Percentiles rank a stretch among this genome's conserved stretches.
These are phyloP conservation scores for Tribolium freemani DNA, from an alignment of 2,888 invertebrate genomes.

Conservation along the genomic window DNA sequence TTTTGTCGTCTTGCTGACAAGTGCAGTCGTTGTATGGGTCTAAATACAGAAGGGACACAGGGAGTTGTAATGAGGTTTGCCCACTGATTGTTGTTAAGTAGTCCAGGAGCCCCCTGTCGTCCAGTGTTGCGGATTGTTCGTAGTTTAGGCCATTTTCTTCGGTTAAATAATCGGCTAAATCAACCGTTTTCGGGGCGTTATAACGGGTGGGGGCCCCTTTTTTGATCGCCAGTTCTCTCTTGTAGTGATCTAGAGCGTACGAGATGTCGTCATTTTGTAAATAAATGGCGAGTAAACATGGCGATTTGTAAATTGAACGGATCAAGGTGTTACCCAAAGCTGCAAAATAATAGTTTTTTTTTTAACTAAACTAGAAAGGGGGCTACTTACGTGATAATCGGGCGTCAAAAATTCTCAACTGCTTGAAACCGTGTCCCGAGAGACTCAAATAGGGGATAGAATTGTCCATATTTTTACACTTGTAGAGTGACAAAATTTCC, in stretches of 20 bases:
- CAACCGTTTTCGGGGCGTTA: neutral
- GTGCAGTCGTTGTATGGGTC: constrained; percentile 44
- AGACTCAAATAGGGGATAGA: constrained; percentile 81
- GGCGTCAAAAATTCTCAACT: constrained; percentile 67
- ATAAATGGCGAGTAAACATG: constrained; percentile 59
- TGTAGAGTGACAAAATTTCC: constrained; percentile 74
- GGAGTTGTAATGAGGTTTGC: neutral
- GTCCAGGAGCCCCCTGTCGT: constrained; percentile 24
- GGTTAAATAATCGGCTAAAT: neutral
- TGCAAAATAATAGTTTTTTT: constrained; percentile 42
- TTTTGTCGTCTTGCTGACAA: neutral
- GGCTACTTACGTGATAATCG: constrained; percentile 61
- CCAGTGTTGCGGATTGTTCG: neutral
- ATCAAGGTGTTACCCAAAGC: constrained; percentile 61
- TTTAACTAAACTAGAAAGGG: neutral
- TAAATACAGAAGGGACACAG: constrained; percentile 31
- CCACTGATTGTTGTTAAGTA: constrained; percentile 2
- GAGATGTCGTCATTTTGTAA: constrained; percentile 58
- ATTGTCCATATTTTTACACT: constrained; percentile 78
- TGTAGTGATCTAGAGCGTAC: constrained; percentile 51
- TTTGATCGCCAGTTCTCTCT: constrained; percentile 30
- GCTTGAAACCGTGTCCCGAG: constrained; percentile 79
- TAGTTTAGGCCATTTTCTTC: constrained; percentile 10
- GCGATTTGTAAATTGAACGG: constrained; percentile 54
- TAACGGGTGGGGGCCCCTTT: constrained; percentile 8